Evolutionary conservation across 1,140 invertebrate species (phyloP), one percentile per base, ranked within the genome.

Genomic region (Scaptomyza pallida): DNA sequence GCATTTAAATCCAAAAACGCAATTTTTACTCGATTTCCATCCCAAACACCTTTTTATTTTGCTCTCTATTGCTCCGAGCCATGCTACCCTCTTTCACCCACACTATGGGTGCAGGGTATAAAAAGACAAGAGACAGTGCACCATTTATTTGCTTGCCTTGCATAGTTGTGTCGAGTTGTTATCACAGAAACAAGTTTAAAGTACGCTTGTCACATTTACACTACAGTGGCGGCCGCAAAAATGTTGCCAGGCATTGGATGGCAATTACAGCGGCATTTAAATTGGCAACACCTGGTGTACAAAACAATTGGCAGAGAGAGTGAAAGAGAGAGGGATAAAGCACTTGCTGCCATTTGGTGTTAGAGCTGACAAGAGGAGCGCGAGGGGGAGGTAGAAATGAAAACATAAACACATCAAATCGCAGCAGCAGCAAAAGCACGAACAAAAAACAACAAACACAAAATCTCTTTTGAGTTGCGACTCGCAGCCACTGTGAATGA

Each of bases 391-490:
- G 26, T 8, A 35, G 5, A 63, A 71, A 55, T 70, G 75, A 78
- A 75, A 72, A 55, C 63, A 88, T 72, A 86, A 78, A 72, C 82
- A 81, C 77, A 85, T 78, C 78, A 86, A 86, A 88, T 82, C 82
- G 72, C 74, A 69, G 67, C 70, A 44, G 61, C 56, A 75, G 47
- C 63, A 73, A 26, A 70, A 81, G 43, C 74, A 67, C 44, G 69
- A 82, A 12, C 54, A 71, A 60, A n/a, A 71, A 79, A 61, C 44
- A 47, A 70, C 79, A 83, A 71, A 72, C 62, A 72, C 62, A 76
- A 75, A n/a, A 81, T 81, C 77, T 86, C 62, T 86, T 85, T 85
- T 85, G 80, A 83, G 61, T 45, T 48, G 52, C 70, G 43, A 61
- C 64, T 68, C 65, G 15, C 64, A 61, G 64, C 26, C 37, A 26